phyloP scores from a whole-genome alignment of 2,888 invertebrate genomes.

The Agrochola circellaris region DNA sequence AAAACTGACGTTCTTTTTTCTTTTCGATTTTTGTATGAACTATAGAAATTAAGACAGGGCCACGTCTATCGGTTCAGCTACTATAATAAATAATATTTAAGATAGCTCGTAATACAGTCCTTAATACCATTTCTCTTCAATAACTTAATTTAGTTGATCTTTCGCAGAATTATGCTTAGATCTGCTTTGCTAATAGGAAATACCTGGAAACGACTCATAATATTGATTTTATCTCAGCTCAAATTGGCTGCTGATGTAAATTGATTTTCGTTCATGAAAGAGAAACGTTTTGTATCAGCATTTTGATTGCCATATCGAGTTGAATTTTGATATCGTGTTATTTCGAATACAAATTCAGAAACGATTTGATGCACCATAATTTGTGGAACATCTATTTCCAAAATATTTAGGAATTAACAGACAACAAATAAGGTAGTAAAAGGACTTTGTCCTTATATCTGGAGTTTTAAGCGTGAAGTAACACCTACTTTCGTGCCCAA shows the following conservation, averaged over 20 bases:
- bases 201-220: slow-evolving; percentile 21
- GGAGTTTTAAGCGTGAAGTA: background rate
- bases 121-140: background rate
- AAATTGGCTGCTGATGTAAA: slow-evolving; percentile 32
- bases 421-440: background rate
- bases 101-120: background rate
- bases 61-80: background rate
- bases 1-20: background rate
- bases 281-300: slow-evolving; percentile 11
- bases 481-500: slow-evolving; percentile 10
- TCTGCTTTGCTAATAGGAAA: slow-evolving; percentile 23
- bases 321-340: slow-evolving; percentile 26
- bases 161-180: background rate
- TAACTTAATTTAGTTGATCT: slow-evolving; percentile 1
- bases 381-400: background rate
- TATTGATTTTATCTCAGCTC: slow-evolving; percentile 28
- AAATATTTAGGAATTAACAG: background rate
- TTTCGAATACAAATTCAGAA: slow-evolving; percentile 5
- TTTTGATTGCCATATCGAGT: slow-evolving; percentile 18
- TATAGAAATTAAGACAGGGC: background rate
- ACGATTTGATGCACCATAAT: background rate
- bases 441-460: background rate
- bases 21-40: background rate
- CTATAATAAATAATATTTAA: background rate
- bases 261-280: slow-evolving; percentile 24